These are phyloP conservation scores for Ptychadena robeensis DNA, from an alignment of 2,797 vertebrate species.

Conservation along the genomic window DNA sequence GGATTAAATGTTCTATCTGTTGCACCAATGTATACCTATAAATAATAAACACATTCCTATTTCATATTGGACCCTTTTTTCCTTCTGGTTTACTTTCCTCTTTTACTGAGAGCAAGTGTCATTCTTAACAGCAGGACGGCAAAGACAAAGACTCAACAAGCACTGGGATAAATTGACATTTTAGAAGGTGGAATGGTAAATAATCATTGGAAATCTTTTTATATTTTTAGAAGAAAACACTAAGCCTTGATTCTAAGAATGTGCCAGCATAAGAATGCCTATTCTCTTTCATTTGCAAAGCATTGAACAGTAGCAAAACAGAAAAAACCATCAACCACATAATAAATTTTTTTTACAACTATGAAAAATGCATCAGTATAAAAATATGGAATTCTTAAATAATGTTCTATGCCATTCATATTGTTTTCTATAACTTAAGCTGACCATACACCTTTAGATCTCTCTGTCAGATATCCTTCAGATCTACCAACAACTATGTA, in stretches of 20 bases:
- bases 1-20: not conserved
- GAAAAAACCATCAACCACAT: no score
- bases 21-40: not conserved
- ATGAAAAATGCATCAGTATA: no score
- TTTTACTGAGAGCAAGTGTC: not conserved
- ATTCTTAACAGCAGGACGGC: not conserved
- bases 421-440: no score
- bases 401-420: no score
- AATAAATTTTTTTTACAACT: no score
- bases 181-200: not conserved
- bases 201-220: not conserved
- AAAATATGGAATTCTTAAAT: no score
- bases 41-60: not conserved
- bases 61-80: not conserved
- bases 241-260: not conserved
- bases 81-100: not conserved
- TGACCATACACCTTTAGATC: no score
- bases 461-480: no score
- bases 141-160: not conserved
- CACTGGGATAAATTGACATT: not conserved
- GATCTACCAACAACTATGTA: no score
- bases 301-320: no score
- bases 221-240: not conserved
- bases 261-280: not conserved
- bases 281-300: no score